Evolutionary conservation across 1,140 invertebrate genomes (phyloP), one percentile per base, ranked within the genome.

Genomic region (Rhagoletis zephyria): DNA sequence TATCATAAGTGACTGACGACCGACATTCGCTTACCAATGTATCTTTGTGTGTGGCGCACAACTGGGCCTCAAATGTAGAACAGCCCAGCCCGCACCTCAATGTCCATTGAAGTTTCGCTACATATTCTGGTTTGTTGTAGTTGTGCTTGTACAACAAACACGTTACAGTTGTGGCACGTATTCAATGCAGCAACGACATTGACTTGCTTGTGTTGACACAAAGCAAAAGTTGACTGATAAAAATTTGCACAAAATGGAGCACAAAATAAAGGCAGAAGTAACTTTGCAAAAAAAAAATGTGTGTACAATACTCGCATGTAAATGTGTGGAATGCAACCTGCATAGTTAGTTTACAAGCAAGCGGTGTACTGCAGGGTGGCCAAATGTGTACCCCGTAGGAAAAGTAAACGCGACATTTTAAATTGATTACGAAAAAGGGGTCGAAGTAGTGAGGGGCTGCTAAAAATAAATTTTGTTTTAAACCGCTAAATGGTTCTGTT

Each of bases 171-270:
- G 70, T 48, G 40, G n/a, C 74, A 81, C 19, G n/a, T 30, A 30
- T 51, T 30, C 16, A 56, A 81, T 81, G 74, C 45, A 10, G 45
- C 74, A 56, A 81, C 85, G 56, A 85, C 85, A 85, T 85, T 85
- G 85, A 85, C 85, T 85, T 85, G 85, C 30, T 30, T 30, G 30
- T 81, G 74, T 81, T 81, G 48, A 85, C 85, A 85, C 85, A 85
- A 85, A 85, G 85, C 60, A 85, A 85, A 85, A 85, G 85, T 85
- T 85, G 85, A 63, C 59, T 61, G 85, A 85, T 85, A 85, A 85
- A 81, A 63, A 81, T 59, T 81, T 81, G 48, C 48, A 81, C 30
- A 56, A 81, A 74, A 74, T 48, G 48, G 42, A 81, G 56, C 7
- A 30, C 14, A n/a, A 81, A 81, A 81, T 56, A 81, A 56, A 81